Conservation (phyloP, 2,113 vertebrate species). For the Chaenogobius annularis region DNA sequence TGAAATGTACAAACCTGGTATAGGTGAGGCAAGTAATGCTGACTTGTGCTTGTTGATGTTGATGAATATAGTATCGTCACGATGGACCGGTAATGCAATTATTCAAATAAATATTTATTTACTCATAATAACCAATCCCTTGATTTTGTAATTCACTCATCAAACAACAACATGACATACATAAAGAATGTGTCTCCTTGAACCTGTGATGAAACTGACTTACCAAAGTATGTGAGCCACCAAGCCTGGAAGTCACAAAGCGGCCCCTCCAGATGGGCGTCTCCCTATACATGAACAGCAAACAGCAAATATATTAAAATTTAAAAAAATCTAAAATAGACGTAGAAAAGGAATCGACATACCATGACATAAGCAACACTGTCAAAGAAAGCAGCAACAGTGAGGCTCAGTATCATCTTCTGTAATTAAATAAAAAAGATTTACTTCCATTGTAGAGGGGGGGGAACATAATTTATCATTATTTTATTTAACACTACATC, state of each 20-base stretch:
- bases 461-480: no score
- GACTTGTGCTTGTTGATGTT: not conserved
- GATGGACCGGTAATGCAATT: no score
- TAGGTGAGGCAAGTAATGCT: not conserved
- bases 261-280: constrained; percentile 71
- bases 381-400: constrained; percentile 81
- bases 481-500: not conserved
- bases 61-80: no score
- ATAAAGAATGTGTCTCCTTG: no score
- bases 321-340: not conserved
- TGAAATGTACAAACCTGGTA: not conserved
- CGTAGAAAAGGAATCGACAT: constrained; percentile 51
- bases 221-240: constrained; percentile 86
- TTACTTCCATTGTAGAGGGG: constrained; percentile 1
- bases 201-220: constrained; percentile 38
- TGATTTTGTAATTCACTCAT: not conserved
- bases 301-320: not conserved
- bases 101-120: no score
- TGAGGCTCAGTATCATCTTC: constrained; percentile 84
- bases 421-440: constrained; percentile 39
- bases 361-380: constrained; percentile 84
- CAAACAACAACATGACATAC: not conserved
- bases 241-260: constrained; percentile 83
- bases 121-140: no score
- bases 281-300: constrained; percentile 61